Base-by-base conservation (phyloP, 2,888 invertebrate genomes). In the Gerris lacustris region DNA sequence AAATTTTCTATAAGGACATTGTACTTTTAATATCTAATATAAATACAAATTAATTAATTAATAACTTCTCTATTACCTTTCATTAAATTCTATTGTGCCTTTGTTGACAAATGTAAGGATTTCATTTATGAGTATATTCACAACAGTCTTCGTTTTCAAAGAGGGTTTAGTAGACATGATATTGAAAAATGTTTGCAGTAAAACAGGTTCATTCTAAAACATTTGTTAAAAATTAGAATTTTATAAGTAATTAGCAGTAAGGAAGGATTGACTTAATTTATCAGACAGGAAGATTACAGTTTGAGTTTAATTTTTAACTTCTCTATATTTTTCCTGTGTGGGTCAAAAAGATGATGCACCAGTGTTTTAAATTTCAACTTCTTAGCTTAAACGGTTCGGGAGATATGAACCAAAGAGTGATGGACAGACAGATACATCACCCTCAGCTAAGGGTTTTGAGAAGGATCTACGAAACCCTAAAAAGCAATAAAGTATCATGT, bases 91-190 rank as follows among this genome's bases (percentile, higher is more conserved):
- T 11, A 88, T 76, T 74, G 88, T 85, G 44, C 82, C 81, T 77
- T 88, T 87, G 79, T 92, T 86, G 64, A 91, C 80, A 74, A 86
- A 82, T 45, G 85, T 84, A 69, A 90, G 77, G 6, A 92, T 79
- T 76, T 91, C 88, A 76, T 87, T 89, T 6, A 89, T 82, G 45
- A 94, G 80, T 71, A 92, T 82, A 79, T 90, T 88, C 0, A 87
- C 86, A 5, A 89, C 81, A 77, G 86, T 81, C 74, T 84, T 84
- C 0, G 87, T 81, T 74, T 84, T 82, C 71, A 86, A 80, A 45
- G 79, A 77, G 45, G 77, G 71, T 72, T 83, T 78, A 47, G 80
- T 79, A 73, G 80, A 76, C 67, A 85, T 81, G 17, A 88, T 81
- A 70, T 82, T 78, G 75, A 81, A 78, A 79, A 88, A 90, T 76